phyloP scores from a whole-genome alignment of 2,797 vertebrate species.

The Rostrhamus sociabilis region DNA sequence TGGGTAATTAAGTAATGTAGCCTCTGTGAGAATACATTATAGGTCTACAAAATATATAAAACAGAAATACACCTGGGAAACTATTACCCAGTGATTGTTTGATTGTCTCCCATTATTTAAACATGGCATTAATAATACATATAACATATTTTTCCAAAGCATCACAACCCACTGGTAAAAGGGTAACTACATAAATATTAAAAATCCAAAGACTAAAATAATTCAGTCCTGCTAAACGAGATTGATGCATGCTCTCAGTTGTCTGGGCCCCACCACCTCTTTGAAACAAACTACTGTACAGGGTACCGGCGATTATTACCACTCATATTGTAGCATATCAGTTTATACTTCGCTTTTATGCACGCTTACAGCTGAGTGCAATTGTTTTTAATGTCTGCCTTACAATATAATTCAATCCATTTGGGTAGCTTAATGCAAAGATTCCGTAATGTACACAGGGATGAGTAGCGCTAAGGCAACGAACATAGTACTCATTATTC shows the following conservation, averaged over 20 bases:
- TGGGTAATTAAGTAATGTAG: constrained; percentile 11
- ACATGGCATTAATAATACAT: constrained; percentile 18
- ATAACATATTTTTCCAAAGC: not conserved
- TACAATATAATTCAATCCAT: not conserved
- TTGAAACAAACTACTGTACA: not conserved
- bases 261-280: not conserved
- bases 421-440: constrained; percentile 56
- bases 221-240: not conserved
- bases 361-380: not conserved
- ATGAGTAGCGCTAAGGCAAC: constrained; percentile 9
- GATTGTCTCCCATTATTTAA: constrained; percentile 37
- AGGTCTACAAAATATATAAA: not conserved
- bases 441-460: constrained; percentile 42
- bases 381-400: constrained; percentile 39
- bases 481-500: constrained; percentile 58
- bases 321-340: not conserved
- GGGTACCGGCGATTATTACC: not conserved
- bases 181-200: constrained; percentile 8
- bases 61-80: constrained; percentile 13
- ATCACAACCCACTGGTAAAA: not conserved
- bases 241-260: not conserved
- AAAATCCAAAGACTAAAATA: not conserved
- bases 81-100: not conserved
- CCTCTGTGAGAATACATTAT: not conserved
- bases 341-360: not conserved